phyloP scores from a whole-genome alignment of 2,888 invertebrate genomes.

The Blastobasis adustella region DNA sequence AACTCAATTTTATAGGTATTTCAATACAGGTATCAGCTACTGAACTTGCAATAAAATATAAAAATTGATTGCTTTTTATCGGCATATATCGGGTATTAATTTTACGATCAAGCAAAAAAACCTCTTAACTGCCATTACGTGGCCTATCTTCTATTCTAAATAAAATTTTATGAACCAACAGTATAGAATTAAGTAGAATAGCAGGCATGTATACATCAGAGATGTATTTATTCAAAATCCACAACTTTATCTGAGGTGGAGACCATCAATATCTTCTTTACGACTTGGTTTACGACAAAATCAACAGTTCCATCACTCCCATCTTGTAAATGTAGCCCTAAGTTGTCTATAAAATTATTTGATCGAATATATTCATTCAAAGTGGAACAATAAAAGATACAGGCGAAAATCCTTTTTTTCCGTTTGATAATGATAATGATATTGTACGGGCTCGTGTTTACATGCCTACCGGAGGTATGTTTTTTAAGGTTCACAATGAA shows the following conservation, averaged over 20 bases:
- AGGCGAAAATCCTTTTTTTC: constrained; percentile 6
- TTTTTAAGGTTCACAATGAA: constrained; percentile 4
- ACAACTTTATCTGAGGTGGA: constrained; percentile 44
- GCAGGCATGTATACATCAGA: constrained; percentile 12
- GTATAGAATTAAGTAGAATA: constrained; percentile 10
- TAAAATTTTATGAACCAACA: constrained; percentile 3
- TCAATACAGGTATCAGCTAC: neutral
- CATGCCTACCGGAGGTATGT: constrained; percentile 1
- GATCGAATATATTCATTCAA: constrained; percentile 30
- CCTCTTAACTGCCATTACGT: neutral
- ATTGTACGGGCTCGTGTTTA: constrained; percentile 3
- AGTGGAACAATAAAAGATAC: constrained; percentile 8
- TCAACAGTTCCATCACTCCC: constrained; percentile 61
- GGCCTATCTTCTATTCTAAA: neutral
- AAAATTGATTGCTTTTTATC: neutral
- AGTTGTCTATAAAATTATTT: constrained; percentile 56
- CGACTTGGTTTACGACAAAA: constrained; percentile 56
- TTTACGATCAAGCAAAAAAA: neutral
- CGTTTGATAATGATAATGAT: constrained; percentile 3
- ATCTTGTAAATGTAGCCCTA: constrained; percentile 58
- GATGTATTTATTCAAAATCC: constrained; percentile 42
- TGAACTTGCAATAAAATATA: neutral
- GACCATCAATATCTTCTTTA: constrained; percentile 52
- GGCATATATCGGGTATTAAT: neutral
- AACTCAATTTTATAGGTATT: too few species aligned